Evolutionary conservation across 2,797 vertebrate species (phyloP).

Genomic region (Microctenopoma stevenorrisi): DNA sequence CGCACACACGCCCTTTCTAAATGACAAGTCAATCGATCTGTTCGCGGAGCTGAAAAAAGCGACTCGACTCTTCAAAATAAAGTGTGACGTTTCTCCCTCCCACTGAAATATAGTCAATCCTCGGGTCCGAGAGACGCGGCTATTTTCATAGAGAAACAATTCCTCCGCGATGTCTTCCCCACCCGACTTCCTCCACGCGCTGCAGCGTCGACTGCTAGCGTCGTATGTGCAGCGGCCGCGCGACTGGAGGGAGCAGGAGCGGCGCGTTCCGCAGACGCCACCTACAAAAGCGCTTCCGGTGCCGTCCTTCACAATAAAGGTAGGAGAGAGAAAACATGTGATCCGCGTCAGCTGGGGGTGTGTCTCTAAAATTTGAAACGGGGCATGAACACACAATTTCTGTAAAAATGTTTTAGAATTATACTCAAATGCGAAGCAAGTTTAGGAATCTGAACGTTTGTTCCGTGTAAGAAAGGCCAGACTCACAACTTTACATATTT

Average conservation of each 20-base stretch:
- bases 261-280: not conserved
- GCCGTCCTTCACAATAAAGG: slow-evolving; percentile 37
- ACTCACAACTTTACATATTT: no score
- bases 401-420: no score
- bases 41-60: slow-evolving; percentile 12
- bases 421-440: no score
- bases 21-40: slow-evolving; percentile 52
- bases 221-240: not conserved
- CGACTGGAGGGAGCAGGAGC: not conserved
- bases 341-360: no score
- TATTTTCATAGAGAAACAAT: slow-evolving; percentile 11
- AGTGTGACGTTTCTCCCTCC: not conserved
- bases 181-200: slow-evolving; percentile 65
- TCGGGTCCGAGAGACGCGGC: not conserved
- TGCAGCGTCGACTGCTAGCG: slow-evolving; percentile 48
- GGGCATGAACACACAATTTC: no score
- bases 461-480: no score
- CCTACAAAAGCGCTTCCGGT: slow-evolving; percentile 17
- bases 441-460: no score
- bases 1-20: slow-evolving; percentile 77
- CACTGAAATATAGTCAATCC: not conserved
- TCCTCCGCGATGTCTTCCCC: slow-evolving; percentile 39
- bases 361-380: no score
- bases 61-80: slow-evolving; percentile 8
- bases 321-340: no score